Base-by-base conservation (phyloP, 1,140 invertebrate genomes). In the Acromyrmex charruanus region DNA sequence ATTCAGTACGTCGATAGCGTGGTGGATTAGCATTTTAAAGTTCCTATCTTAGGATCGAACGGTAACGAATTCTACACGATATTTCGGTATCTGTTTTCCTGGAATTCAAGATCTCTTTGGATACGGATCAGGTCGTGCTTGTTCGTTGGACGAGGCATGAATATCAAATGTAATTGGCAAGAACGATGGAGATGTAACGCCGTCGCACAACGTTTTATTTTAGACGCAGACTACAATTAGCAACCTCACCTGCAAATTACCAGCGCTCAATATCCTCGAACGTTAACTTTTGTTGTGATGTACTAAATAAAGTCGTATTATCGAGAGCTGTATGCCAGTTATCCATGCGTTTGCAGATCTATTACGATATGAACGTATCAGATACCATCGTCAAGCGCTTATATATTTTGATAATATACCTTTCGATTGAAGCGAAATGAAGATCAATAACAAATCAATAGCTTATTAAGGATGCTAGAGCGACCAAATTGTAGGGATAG, bases 21-120 rank as follows among this genome's bases (percentile, higher is more conserved):
- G 16, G 31, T 51, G 14, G 12, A 74, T 84, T 84, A 84, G 39
- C 80, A 84, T 84, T 74, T 58, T 63, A 0, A 61, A 84, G 80
- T 84, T 61, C 18, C 69, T 35, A 28, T 74, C 55, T 25, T 51
- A 14, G 3, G 18, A 74, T 74, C 68, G 58, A 81, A 68, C 80
- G 55, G 69, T 84, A 84, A 84, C 69, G 69, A 84, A 84, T 84
- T 84, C 80, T 69, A 39, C 39, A 39, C 80, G 39, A 75, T 63
- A 49, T 39, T 61, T 39, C 68, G 39, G 49, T 39, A 74, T 74
- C 28, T 84, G 69, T 63, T 75, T 75, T n/a, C 44, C 18, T 84
- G 63, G 63, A 66, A 86, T 86, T 35, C 63, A 35, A 51, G 39
- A 86, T 81, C 53, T 86, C 65, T 82, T 86, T 84, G 44, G 44